Evolutionary conservation across 2,797 vertebrate species (phyloP), one percentile per base, ranked within the genome.

Genomic region (Coreius guichenoti): DNA sequence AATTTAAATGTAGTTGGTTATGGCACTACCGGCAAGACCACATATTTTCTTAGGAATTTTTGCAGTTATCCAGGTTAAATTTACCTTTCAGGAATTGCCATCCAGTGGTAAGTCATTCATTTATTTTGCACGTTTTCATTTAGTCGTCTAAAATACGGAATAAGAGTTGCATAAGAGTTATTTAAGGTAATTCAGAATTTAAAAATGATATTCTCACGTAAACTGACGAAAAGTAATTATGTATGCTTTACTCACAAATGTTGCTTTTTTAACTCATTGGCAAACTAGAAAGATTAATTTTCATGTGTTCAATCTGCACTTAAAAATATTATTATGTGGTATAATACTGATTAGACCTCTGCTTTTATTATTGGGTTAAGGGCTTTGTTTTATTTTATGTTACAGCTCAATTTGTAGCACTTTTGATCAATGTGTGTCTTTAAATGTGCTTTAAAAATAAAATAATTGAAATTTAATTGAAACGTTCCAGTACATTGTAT

Each of bases 91-190:
- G 81, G 90, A 88, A 43, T 72, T 90, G 1, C 87, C 83, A 0
- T 86, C 58, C n/a, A 49, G 61, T 75, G 93, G 95, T 95, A 86
- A 93, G 93, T 91, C 1, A 49, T 56, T 67, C 0, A n/a, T 65
- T 80, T 21, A 5, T 43, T 23, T 33, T 0, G 1, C n/a, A 21
- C 36, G 4, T 39, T 65, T 74, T 74, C 13, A 19, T 47, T 54
- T 1, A 49, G 19, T n/a, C 11, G 2, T 39, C 19, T 63, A 45
- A 14, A 82, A 73, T 31, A 56, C 9, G 47, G 9, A 26, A 56
- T 19, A 21, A 4, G 33, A 61, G 13, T 58, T 61, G 9, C 26
- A 70, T 21, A 19, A 1, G 14, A 39, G 7, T 58, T 58, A 33
- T 11, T 9, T 54, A 39, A 63, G 29, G 12, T 63, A 13, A 13